Evolutionary conservation across 2,888 invertebrate species (phyloP).

Genomic region (Polydesmus complanatus): DNA sequence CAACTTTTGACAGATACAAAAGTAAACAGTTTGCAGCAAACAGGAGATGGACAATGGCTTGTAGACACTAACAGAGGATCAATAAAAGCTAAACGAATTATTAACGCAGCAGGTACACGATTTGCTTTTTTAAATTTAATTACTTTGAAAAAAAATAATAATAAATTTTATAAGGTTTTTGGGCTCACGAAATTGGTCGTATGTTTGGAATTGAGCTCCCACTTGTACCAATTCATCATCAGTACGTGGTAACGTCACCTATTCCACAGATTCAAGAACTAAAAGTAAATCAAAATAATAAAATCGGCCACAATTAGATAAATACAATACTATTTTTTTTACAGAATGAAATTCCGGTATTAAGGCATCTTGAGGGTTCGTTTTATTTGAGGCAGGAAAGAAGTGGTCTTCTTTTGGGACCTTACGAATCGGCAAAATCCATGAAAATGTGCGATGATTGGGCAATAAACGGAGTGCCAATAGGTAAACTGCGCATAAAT

Average conservation of each 20-base stretch:
- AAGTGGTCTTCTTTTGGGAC: constrained; percentile 33
- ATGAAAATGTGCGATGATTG: constrained; percentile 34
- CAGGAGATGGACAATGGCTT: constrained; percentile 28
- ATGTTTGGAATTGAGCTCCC: constrained; percentile 32
- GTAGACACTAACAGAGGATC: constrained; percentile 28
- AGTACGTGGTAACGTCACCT: constrained; percentile 32
- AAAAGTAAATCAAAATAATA: constrained; percentile 16
- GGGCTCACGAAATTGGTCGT: constrained; percentile 34
- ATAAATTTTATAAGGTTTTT: constrained; percentile 29
- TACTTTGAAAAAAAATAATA: not conserved
- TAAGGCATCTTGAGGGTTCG: constrained; percentile 35
- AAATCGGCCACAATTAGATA: not conserved
- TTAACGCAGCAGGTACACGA: constrained; percentile 32
- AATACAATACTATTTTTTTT: not conserved
- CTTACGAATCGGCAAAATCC: constrained; percentile 31
- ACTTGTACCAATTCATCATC: constrained; percentile 35
- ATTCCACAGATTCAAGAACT: constrained; percentile 27
- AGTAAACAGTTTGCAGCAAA: constrained; percentile 25
- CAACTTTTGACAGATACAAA: constrained; percentile 24
- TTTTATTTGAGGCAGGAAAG: constrained; percentile 34
- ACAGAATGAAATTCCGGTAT: constrained; percentile 31
- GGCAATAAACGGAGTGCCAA: constrained; percentile 31
- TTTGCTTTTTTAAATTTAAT: not conserved
- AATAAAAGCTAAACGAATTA: constrained; percentile 29
- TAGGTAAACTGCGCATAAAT: constrained; percentile 24